Percentiles rank a stretch among this genome's conserved stretches.
Conservation (phyloP, 2,888 invertebrate species). For the Drosophila mimica region DNA sequence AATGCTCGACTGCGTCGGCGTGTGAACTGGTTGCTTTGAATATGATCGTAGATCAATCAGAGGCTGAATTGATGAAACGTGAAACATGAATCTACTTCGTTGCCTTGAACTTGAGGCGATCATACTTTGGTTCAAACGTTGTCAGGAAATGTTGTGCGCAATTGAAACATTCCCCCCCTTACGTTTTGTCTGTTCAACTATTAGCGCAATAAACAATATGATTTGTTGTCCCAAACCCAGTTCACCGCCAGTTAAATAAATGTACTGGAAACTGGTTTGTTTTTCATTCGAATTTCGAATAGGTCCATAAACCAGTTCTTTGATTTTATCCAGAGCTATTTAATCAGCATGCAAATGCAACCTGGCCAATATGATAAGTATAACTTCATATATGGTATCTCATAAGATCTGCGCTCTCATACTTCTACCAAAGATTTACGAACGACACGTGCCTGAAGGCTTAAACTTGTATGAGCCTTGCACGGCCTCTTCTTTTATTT, state of each 20-base stretch:
- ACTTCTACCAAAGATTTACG: constrained; percentile 44
- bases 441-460: too few relatives aligned
- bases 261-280: constrained; percentile 54
- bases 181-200: constrained; percentile 13
- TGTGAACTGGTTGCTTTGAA: constrained; percentile 37
- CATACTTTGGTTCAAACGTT: constrained; percentile 23
- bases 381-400: constrained; percentile 11
- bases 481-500: background rate
- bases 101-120: constrained; percentile 57
- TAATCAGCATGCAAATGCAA: constrained; percentile 64
- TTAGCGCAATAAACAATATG: constrained; percentile 18
- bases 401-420: constrained; percentile 1
- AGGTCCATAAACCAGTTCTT: constrained; percentile 56
- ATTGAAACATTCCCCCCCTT: constrained; percentile 35
- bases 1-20: constrained; percentile 45
- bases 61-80: constrained; percentile 18
- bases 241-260: constrained; percentile 34
- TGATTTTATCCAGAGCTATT: constrained; percentile 32
- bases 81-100: constrained; percentile 1
- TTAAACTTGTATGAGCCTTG: too few relatives aligned
- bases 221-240: constrained; percentile 38
- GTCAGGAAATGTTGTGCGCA: constrained; percentile 50
- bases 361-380: constrained; percentile 57
- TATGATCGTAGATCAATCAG: constrained; percentile 22
- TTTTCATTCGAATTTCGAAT: constrained; percentile 34